Evolutionary conservation across 2,797 vertebrate genomes (phyloP).

Genomic region (Mus minutoides): DNA sequence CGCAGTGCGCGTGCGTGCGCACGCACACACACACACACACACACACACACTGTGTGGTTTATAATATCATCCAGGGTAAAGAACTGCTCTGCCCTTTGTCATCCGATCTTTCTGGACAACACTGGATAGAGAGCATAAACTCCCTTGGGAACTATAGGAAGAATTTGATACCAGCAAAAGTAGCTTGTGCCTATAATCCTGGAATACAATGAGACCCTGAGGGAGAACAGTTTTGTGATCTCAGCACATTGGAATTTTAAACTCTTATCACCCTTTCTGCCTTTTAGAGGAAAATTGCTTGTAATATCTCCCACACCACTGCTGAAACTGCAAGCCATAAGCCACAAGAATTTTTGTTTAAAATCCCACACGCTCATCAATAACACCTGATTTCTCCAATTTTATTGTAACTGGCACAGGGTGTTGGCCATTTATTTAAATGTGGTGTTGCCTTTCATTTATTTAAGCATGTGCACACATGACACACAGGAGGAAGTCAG

Average conservation of each 20-base stretch:
- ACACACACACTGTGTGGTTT: neutral
- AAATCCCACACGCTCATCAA: neutral
- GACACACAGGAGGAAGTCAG: neutral
- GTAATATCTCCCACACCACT: neutral
- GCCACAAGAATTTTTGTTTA: neutral
- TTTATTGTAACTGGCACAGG: neutral
- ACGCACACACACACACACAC: neutral
- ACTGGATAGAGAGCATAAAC: neutral
- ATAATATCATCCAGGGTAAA: neutral
- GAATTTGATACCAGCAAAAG: neutral
- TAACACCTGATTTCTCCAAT: neutral
- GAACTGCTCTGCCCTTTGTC: neutral
- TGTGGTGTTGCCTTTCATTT: neutral
- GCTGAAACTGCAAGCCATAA: neutral
- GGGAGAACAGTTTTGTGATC: neutral
- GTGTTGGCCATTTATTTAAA: neutral
- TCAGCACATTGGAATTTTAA: conserved; percentile 3
- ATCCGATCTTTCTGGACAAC: neutral
- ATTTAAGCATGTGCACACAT: neutral
- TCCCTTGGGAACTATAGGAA: neutral
- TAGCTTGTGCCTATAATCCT: neutral
- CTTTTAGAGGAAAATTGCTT: neutral
- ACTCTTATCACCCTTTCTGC: neutral
- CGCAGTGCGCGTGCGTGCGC: too few relatives aligned
- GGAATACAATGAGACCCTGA: neutral